phyloP scores from a whole-genome alignment of 2,888 invertebrate species.

The Siphlonurus alternatus region DNA sequence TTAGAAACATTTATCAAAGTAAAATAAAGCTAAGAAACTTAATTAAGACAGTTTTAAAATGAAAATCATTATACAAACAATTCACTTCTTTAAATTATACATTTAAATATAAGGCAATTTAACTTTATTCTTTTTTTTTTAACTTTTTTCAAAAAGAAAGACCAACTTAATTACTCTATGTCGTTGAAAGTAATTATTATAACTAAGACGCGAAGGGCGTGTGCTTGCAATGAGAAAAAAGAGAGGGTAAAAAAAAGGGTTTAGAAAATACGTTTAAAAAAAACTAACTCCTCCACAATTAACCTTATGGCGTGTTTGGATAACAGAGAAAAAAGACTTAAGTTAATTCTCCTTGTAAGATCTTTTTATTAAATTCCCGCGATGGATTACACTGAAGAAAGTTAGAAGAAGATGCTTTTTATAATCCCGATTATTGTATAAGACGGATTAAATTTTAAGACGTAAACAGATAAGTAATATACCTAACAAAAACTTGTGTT shows the following conservation, averaged over 20 bases:
- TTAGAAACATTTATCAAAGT: neutral
- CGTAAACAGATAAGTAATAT: too few relatives aligned
- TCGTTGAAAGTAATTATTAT: neutral
- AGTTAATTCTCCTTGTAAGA: neutral
- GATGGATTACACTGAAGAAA: too few relatives aligned
- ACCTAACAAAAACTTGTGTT: too few relatives aligned
- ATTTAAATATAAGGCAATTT: slow-evolving; percentile 2
- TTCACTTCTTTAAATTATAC: slow-evolving; percentile 2
- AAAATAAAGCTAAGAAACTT: neutral
- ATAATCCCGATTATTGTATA: too few relatives aligned
- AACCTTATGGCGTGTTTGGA: neutral
- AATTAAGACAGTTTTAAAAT: slow-evolving; percentile 4
- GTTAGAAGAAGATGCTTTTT: too few relatives aligned
- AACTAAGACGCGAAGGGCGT: neutral
- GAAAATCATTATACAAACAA: slow-evolving; percentile 2
- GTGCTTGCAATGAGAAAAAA: neutral
- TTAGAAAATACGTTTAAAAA: neutral
- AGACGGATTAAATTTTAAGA: too few relatives aligned
- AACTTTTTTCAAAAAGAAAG: neutral
- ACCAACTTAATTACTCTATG: neutral
- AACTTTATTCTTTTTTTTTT: neutral
- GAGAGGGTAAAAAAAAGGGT: neutral
- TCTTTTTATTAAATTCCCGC: neutral
- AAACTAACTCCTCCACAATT: neutral
- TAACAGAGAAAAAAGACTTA: neutral